phyloP scores from a whole-genome alignment of 2,888 invertebrate genomes.

The Sympetrum striolatum region DNA sequence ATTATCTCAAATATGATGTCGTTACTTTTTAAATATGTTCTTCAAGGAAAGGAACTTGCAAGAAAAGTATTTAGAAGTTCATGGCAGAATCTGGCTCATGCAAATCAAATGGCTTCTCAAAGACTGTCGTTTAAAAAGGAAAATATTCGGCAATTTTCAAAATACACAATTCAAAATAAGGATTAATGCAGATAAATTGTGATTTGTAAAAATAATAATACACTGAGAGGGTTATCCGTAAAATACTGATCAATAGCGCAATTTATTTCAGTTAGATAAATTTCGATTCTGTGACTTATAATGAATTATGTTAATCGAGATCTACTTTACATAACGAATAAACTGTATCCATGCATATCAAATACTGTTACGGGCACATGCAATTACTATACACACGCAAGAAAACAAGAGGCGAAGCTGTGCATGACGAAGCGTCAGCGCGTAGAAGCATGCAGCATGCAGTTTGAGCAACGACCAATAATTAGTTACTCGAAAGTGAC shows the following conservation, averaged over 20 bases:
- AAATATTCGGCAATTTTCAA: constrained; percentile 10
- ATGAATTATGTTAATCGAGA: neutral
- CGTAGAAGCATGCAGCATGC: neutral
- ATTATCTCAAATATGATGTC: neutral
- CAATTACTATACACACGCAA: neutral
- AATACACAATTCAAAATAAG: constrained; percentile 1
- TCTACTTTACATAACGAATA: neutral
- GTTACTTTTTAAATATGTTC: neutral
- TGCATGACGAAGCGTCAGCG: neutral
- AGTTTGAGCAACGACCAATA: neutral
- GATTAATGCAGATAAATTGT: neutral
- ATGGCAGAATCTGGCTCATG: constrained; percentile 37
- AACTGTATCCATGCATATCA: neutral
- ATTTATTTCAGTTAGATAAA: neutral
- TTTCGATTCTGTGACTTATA: neutral
- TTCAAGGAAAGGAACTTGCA: constrained; percentile 40
- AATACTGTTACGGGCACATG: neutral
- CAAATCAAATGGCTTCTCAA: constrained; percentile 8
- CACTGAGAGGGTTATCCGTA: neutral
- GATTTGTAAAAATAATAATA: neutral
- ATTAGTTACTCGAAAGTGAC: neutral
- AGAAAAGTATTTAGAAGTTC: constrained; percentile 4
- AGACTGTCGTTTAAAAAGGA: neutral
- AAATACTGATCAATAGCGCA: neutral
- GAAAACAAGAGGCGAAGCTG: neutral